Percentiles rank a stretch among this genome's conserved stretches.
Evolutionary conservation across 2,113 vertebrate species (phyloP).

Genomic region (Quiscalus mexicanus): DNA sequence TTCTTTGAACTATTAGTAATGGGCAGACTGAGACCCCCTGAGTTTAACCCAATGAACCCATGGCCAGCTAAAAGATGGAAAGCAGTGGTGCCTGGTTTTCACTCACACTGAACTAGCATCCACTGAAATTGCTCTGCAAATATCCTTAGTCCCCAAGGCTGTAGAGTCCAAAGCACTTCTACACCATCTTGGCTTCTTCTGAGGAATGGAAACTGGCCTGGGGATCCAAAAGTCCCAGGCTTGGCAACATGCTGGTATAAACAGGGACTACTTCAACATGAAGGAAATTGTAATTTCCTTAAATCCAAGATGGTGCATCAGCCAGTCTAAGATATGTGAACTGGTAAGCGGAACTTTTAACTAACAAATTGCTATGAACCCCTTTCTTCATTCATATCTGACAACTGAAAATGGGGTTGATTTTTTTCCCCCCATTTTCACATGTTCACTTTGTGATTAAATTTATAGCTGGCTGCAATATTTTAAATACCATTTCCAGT

Average conservation of each 20-base stretch:
- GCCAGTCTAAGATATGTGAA: background rate
- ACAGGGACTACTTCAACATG: background rate
- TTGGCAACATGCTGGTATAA: background rate
- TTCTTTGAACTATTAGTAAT: background rate
- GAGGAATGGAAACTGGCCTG: background rate
- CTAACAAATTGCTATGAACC: background rate
- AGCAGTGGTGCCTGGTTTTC: background rate
- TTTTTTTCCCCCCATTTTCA: accelerated
- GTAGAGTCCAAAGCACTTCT: background rate
- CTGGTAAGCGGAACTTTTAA: background rate
- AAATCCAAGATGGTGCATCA: background rate
- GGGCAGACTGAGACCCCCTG: background rate
- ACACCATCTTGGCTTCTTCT: background rate
- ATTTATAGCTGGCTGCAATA: background rate
- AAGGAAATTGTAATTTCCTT: background rate
- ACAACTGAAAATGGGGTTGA: background rate
- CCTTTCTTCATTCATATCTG: background rate
- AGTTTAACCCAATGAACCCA: background rate
- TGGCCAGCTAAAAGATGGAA: background rate
- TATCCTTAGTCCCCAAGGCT: background rate
- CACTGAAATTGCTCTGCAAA: background rate
- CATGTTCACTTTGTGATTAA: background rate
- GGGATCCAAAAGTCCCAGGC: background rate
- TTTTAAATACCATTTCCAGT: background rate
- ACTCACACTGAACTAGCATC: background rate